phyloP scores from a whole-genome alignment of 1,140 invertebrate genomes.

The Tetragonula clypearis region DNA sequence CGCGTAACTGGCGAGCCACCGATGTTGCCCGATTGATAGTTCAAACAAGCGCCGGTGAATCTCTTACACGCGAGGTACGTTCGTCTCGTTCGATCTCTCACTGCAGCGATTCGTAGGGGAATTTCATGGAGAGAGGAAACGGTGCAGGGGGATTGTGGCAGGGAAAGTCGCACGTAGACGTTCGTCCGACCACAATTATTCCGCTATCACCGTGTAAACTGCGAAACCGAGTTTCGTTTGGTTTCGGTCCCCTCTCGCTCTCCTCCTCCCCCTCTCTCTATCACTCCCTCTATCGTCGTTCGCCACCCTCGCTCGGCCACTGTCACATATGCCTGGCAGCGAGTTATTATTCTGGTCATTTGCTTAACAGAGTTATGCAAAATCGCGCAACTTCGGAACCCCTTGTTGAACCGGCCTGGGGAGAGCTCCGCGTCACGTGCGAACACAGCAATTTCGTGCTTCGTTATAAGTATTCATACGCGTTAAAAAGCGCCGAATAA shows the following conservation, averaged over 20 bases:
- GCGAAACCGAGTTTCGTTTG: constrained; percentile 54
- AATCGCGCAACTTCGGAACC: constrained; percentile 57
- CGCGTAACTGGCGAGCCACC: background rate
- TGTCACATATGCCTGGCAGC: constrained; percentile 66
- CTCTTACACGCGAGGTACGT: background rate
- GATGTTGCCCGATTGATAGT: background rate
- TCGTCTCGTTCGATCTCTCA: constrained; percentile 10
- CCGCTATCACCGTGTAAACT: constrained; percentile 64
- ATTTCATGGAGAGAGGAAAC: constrained; percentile 36
- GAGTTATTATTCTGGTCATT: constrained; percentile 68
- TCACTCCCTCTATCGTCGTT: background rate
- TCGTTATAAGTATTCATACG: constrained; percentile 60
- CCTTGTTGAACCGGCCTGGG: constrained; percentile 46
- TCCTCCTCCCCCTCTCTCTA: background rate
- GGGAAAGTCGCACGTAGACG: constrained; percentile 49
- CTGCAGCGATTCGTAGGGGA: constrained; percentile 2
- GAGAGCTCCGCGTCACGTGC: constrained; percentile 36
- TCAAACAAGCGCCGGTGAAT: constrained; percentile 14
- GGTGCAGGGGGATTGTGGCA: background rate
- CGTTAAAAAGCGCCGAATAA: constrained; percentile 41
- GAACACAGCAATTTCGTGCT: constrained; percentile 38
- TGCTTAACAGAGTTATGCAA: constrained; percentile 70
- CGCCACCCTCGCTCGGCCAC: constrained; percentile 3
- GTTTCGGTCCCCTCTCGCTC: background rate
- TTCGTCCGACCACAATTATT: constrained; percentile 58